Evolutionary conservation across 2,113 vertebrate species (phyloP).

Genomic region (Megaceryle maxima): DNA sequence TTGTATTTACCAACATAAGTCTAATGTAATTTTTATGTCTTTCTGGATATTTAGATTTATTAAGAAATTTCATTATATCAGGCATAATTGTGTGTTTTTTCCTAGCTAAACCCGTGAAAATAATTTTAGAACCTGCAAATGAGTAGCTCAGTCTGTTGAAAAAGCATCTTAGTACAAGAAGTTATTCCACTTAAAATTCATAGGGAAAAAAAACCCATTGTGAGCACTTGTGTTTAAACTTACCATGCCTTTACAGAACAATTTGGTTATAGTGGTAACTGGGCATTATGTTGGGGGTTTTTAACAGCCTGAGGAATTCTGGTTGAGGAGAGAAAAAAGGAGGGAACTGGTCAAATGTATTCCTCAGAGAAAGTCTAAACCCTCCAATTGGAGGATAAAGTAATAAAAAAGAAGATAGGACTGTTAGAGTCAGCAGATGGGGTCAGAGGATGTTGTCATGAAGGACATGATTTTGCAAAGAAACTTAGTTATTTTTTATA

Average conservation of each 20-base stretch:
- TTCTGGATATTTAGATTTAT: not conserved
- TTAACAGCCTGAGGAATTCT: not conserved
- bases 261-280: not conserved
- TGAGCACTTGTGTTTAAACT: not conserved
- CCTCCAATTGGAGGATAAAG: not conserved
- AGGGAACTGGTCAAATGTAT: not conserved
- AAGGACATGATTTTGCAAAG: not conserved
- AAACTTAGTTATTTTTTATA: not conserved
- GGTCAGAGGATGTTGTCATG: not conserved
- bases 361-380: not conserved
- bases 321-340: not conserved
- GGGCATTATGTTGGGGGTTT: not conserved
- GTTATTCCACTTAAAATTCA: not conserved
- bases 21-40: not conserved
- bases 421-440: not conserved
- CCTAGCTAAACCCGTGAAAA: not conserved
- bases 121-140: not conserved
- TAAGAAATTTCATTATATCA: not conserved
- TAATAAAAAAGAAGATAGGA: not conserved
- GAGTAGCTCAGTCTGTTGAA: not conserved
- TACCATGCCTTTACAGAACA: not conserved
- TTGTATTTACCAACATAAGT: not conserved
- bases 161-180: not conserved
- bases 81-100: accelerated
- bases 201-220: not conserved